Evolutionary conservation across 2,113 vertebrate genomes (phyloP).

Genomic region (Xiphophorus maculatus): DNA sequence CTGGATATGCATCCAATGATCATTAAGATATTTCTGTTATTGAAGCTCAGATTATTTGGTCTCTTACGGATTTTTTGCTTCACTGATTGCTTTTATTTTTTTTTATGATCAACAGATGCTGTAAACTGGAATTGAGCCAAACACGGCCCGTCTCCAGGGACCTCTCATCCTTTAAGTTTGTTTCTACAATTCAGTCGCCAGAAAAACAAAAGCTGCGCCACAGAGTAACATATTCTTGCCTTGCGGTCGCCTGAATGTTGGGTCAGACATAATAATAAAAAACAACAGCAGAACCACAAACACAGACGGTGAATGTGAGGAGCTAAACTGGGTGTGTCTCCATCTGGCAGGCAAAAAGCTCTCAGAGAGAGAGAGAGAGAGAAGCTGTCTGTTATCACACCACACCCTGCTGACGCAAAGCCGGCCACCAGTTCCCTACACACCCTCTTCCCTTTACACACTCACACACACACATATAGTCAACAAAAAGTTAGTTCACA

Average conservation of each 20-base stretch:
- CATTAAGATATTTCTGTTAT: not conserved
- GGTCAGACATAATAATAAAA: not conserved
- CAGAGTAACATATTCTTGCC: not conserved
- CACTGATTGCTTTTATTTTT: constrained; percentile 40
- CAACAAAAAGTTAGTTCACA: constrained; percentile 10
- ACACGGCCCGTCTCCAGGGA: constrained; percentile 1
- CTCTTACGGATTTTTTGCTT: constrained; percentile 16
- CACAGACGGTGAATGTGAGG: not conserved
- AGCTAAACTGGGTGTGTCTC: constrained; percentile 65
- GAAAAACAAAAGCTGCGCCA: not conserved
- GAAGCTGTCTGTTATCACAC: constrained; percentile 68
- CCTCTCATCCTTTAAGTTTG: not conserved
- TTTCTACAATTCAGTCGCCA: not conserved
- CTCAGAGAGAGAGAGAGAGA: constrained; percentile 8
- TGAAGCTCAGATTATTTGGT: constrained; percentile 16
- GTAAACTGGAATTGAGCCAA: constrained; percentile 35
- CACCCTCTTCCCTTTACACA: constrained; percentile 44
- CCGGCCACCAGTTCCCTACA: constrained; percentile 48
- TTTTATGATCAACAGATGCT: constrained; percentile 48
- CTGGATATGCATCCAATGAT: no score
- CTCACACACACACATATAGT: constrained; percentile 22
- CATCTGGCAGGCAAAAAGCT: constrained; percentile 51
- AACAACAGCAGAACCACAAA: not conserved
- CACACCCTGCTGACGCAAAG: constrained; percentile 73
- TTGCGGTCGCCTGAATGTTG: not conserved